Base-by-base conservation (phyloP, 2,797 vertebrate genomes). In the Amblyopsis hoosieri region DNA sequence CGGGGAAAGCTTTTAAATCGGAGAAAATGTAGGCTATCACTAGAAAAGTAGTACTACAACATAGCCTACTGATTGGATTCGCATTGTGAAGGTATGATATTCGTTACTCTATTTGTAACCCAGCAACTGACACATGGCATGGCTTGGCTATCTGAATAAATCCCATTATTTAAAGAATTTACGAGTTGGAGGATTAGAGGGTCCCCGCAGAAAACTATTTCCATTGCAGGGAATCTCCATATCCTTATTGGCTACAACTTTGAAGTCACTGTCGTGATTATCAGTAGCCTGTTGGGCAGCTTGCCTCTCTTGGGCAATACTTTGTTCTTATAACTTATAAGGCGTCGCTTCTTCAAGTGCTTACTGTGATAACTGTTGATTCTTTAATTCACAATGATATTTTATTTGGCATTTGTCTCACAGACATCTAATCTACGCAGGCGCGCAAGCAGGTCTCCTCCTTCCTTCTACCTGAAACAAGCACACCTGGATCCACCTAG, bases 401-500 rank as follows among this genome's bases (percentile, higher is more conserved):
- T 49, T 1, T 50, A 0, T 42, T 50, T 76, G 78, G 76, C 49
- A 54, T 62, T 65, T 68, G 79, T 75, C 73, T 69, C 66, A 58
- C 69, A 29, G 54, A 37, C 4, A 45, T 65, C 59, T 7, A 15
- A 3, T 67, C 4, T 86, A 87, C 92, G 91, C 91, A 91, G 1
- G 90, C 91, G 91, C 83, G 19, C n/a, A 65, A 6, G 13, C 29
- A 29, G 45, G 79, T 82, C 87, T 48, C 81, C 87, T 64, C 84
- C 85, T 73, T 80, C 76, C 85, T 73, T 80, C 76, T 92, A 93
- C 92, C 93, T 94, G 92, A 82, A 79, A 64, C 66, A 45, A 85
- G 79, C 89, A 55, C 93, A 94, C 93, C 93, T 94, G 92, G 90
- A 87, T 87, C 90, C 89, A 91, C 73, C 89, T 78, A 93, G 85